Evolutionary conservation across 1,140 invertebrate genomes (phyloP), one percentile per base, ranked within the genome.

Genomic region (Hypothenemus hampei): DNA sequence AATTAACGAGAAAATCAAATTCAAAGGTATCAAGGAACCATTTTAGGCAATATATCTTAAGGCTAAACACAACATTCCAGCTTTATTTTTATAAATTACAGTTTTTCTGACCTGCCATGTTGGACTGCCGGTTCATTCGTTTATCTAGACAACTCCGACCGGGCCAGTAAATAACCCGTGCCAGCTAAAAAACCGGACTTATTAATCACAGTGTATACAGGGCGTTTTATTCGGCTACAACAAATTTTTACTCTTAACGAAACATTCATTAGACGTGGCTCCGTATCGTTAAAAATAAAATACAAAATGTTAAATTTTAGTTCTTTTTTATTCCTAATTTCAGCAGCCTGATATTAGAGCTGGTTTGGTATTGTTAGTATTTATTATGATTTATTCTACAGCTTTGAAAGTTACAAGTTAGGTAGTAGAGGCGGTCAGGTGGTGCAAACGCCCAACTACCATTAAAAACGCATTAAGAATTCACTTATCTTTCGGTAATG

Each of bases 11-110:
- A 15, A 43, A 43, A 21, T 43, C 22, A 43, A 43, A 43, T 16
- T 43, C 18, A 21, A 15, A 37, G 39, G 39, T 11, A 21, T 43
- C 39, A n/a, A 20, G 39, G 15, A 20, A 23, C 39, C 39, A 48
- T 45, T 45, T 45, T 29, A 26, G 26, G 19, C 22, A 20, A 39
- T 51, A 51, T 41, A 51, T 40, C 39, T 29, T 40, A 31, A 31
- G 21, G 23, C 24, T 51, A 51, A 41, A 40, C 37, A 33, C 37
- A 26, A 41, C 35, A 51, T 51, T 41, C 48, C 48, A 29, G 48
- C 18, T 51, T 41, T 55, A 55, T 55, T 55, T 55, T 55, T 55
- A 55, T 55, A 55, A 55, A 55, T 45, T 55, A 55, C 52, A 43
- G 52, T 55, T 55, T 44, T 46, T 55, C 52, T 37, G 52, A 46